phyloP scores from a whole-genome alignment of 2,113 vertebrate species.

The Casuarius casuarius region DNA sequence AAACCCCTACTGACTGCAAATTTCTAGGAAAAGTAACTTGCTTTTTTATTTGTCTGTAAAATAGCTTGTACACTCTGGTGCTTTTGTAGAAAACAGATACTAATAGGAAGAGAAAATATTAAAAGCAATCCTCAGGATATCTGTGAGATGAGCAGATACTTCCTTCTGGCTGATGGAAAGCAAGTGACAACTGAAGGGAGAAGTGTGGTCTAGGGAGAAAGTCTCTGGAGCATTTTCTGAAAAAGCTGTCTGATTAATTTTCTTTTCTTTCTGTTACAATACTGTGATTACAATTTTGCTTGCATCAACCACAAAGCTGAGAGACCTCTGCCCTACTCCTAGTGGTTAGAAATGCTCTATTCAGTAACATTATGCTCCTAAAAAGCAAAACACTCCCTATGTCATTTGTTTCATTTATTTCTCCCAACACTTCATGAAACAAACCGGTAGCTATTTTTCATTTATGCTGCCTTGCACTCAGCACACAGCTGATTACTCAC shows the following conservation, averaged over 20 bases:
- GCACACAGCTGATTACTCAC: conserved; percentile 1
- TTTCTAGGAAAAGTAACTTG: not conserved
- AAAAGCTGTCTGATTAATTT: not conserved
- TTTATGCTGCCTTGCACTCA: not conserved
- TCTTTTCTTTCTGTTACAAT: not conserved
- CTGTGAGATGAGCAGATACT: not conserved
- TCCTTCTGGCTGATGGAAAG: conserved; percentile 25
- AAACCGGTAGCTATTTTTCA: not conserved
- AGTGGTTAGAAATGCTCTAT: not conserved
- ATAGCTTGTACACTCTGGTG: not conserved
- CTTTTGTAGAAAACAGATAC: not conserved
- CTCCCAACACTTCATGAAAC: conserved; percentile 7
- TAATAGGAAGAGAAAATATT: conserved; percentile 22
- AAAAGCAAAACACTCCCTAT: not conserved
- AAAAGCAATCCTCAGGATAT: not conserved
- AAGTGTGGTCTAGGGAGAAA: not conserved
- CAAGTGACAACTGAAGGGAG: not conserved
- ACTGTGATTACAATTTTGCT: not conserved
- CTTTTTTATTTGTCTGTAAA: conserved; percentile 23
- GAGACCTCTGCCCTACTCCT: not conserved
- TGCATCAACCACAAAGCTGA: not conserved
- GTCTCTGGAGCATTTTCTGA: not conserved
- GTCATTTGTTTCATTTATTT: conserved; percentile 38
- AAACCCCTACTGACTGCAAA: not conserved
- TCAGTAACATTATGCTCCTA: not conserved